Evolutionary conservation across 2,113 vertebrate species (phyloP), one percentile per base, ranked within the genome.

Genomic region (Callipepla californica): DNA sequence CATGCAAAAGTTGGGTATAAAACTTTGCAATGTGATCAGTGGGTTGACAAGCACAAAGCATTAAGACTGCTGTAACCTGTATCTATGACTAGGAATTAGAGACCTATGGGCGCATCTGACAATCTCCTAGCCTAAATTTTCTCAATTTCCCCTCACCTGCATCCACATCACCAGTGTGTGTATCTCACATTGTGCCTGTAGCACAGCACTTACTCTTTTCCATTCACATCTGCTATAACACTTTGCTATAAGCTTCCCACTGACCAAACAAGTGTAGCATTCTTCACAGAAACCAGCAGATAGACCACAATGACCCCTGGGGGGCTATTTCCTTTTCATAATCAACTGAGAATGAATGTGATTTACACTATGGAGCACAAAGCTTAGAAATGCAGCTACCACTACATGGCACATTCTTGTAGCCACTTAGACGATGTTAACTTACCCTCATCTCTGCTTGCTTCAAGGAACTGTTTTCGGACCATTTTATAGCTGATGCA

Each of bases 391-490:
- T 72, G 48, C 45, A 87, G 62, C 61, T 81, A 23, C 30, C 18
- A 3, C 26, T 65, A 34, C 45, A 23, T 53, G 26, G n/a, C 30
- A 76, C 32, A 6, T 92, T 72, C 79, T 38, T 80, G 53, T 23
- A 44, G 32, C 89, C 70, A 45, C 53, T 40, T 30, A 34, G 28
- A 21, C 6, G 23, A 58, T 82, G 42, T 59, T 87, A 45, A 62
- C 40, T 79, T 48, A 53, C 16, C n/a, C 45, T 91, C 9, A 30
- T 73, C 73, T 77, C 30, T 74, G 4, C 30, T 80, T 86, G 48
- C 45, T 92, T 90, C 36, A 59, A 90, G 55, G 40, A 77, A 80
- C 68, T 66, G 23, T 83, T 88, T 94, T 74, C 72, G 90, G 50
- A 58, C 18, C 50, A 66, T 26, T 82, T 68, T 66, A 25, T 50